Conservation (phyloP, 2,113 vertebrate genomes). For the Aegotheles bennettii region DNA sequence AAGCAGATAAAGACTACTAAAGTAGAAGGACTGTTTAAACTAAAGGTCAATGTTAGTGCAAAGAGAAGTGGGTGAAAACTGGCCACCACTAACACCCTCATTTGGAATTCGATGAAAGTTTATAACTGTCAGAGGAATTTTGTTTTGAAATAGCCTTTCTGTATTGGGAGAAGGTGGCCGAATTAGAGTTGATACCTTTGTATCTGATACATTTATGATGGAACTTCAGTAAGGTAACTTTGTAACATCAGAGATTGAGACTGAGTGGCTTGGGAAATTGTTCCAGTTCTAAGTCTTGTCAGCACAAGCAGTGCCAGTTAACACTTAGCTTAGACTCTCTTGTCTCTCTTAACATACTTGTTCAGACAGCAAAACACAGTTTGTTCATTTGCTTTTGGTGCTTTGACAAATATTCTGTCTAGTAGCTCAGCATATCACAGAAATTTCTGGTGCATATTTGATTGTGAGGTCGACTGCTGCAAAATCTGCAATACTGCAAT, state of each 20-base stretch:
- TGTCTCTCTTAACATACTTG: not conserved
- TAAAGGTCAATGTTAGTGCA: not conserved
- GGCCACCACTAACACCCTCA: not conserved
- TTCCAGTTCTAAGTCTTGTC: not conserved
- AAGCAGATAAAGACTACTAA: not conserved
- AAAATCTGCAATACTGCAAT: not conserved
- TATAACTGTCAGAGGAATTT: not conserved
- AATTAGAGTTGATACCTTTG: not conserved
- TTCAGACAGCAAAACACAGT: not conserved
- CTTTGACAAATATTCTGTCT: not conserved
- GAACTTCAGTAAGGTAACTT: not conserved
- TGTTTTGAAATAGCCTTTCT: not conserved
- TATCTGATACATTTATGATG: not conserved
- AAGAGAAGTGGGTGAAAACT: not conserved
- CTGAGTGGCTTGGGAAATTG: not conserved
- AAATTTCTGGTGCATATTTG: not conserved
- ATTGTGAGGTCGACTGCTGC: not conserved
- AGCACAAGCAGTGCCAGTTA: not conserved
- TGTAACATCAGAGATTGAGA: not conserved
- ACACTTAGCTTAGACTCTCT: not conserved
- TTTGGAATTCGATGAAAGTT: not conserved
- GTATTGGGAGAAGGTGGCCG: not conserved
- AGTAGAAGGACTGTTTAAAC: not conserved
- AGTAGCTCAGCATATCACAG: not conserved
- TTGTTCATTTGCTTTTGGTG: not conserved